Conservation (phyloP, 2,113 vertebrate species). For the Lampris megalopsis region DNA sequence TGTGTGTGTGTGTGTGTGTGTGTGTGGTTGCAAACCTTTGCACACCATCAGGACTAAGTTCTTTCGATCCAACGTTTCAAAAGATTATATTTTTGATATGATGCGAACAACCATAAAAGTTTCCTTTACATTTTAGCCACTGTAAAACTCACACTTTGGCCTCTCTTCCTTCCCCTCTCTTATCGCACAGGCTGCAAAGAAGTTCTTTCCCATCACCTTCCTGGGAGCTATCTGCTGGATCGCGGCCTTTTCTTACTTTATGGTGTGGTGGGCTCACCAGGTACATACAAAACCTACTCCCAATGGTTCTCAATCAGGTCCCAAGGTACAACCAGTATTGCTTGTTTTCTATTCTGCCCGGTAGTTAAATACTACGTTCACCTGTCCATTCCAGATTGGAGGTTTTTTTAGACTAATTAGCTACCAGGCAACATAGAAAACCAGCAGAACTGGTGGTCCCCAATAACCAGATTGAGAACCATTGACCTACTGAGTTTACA, state of each 20-base stretch:
- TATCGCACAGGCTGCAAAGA: constrained; percentile 86
- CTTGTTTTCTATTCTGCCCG: too few species aligned
- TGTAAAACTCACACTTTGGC: neutral
- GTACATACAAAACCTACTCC: constrained; percentile 66
- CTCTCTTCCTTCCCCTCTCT: constrained; percentile 42
- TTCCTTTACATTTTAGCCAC: neutral
- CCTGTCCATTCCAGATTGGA: too few species aligned
- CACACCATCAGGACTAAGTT: too few species aligned
- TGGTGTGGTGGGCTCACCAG: constrained; percentile 99
- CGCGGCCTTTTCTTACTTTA: constrained; percentile 93
- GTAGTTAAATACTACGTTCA: too few species aligned
- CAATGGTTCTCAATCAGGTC: too few species aligned
- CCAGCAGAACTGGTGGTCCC: too few species aligned
- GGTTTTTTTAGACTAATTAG: too few species aligned
- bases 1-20: neutral
- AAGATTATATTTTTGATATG: neutral
- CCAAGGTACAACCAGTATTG: too few species aligned
- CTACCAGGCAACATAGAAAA: too few species aligned
- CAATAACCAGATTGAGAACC: too few species aligned
- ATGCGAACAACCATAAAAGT: neutral
- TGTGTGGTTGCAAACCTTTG: neutral
- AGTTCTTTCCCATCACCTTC: constrained; percentile 91
- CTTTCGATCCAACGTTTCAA: too few species aligned
- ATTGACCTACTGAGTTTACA: too few species aligned
- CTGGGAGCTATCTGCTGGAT: constrained; percentile 94